A percentile compares a stretch with the other conserved stretches of the same genome.
phyloP scores from a whole-genome alignment of 2,113 vertebrate species.

The Dipodomys merriami region DNA sequence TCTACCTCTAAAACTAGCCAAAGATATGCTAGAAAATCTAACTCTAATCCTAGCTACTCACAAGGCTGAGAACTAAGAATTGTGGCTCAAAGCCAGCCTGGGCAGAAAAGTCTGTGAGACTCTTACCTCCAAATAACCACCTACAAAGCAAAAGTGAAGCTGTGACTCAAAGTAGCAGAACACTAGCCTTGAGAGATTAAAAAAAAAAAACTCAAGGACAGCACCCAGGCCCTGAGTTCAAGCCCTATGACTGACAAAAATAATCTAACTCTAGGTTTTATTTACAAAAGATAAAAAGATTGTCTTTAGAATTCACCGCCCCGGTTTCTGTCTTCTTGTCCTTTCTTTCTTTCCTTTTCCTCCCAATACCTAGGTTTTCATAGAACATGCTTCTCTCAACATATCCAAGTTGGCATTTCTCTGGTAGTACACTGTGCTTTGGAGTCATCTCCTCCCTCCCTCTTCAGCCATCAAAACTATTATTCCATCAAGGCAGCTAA shows the following conservation, averaged over 20 bases:
- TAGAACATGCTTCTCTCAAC: not conserved
- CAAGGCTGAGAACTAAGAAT: not conserved
- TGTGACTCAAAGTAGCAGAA: no score
- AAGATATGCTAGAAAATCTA: slow-evolving; percentile 30
- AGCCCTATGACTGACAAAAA: no score
- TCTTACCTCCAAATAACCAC: no score
- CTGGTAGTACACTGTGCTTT: not conserved
- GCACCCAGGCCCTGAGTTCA: no score
- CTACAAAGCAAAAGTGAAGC: no score
- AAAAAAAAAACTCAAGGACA: no score
- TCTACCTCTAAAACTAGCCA: slow-evolving; percentile 34
- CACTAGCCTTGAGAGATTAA: no score
- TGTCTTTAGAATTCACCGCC: not conserved
- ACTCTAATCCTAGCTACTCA: not conserved
- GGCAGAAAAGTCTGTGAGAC: no score
- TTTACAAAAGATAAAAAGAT: not conserved
- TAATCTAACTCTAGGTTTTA: no score
- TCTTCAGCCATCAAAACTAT: slow-evolving; percentile 42
- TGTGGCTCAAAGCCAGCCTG: no score
- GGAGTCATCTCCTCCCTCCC: slow-evolving; percentile 2
- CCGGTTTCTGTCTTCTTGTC: not conserved
- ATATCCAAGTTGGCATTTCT: slow-evolving; percentile 4
- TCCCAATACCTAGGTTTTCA: not conserved
- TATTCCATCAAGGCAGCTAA: slow-evolving; percentile 42
- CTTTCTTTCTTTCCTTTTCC: slow-evolving; percentile 5